Evolutionary conservation across 2,888 invertebrate species (phyloP).

Genomic region (Nezara viridula): DNA sequence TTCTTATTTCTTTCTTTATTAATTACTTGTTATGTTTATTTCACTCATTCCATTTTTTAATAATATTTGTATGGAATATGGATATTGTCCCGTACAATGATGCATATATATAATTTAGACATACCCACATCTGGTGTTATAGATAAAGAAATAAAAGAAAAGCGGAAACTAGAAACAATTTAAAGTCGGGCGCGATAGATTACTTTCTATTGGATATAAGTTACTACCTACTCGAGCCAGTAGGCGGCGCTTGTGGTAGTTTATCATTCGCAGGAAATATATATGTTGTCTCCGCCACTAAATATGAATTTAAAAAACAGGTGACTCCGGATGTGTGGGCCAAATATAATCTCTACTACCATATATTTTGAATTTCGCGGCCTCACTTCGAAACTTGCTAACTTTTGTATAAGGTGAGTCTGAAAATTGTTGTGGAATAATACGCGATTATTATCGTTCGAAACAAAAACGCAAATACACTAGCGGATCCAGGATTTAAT

Average conservation of each 20-base stretch:
- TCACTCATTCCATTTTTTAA: no score
- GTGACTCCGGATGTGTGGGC: not conserved
- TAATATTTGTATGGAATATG: no score
- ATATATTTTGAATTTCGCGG: not conserved
- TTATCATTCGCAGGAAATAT: conserved; percentile 4
- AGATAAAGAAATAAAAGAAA: not conserved
- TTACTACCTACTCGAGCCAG: not conserved
- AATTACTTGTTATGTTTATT: no score
- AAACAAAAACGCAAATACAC: no score
- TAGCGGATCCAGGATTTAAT: no score
- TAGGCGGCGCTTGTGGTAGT: not conserved
- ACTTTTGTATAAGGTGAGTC: no score
- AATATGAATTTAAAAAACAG: not conserved
- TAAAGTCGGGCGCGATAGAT: not conserved
- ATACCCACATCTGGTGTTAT: not conserved
- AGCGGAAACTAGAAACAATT: not conserved
- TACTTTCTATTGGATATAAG: not conserved
- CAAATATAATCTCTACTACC: not conserved
- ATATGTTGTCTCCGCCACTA: not conserved
- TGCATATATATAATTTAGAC: not conserved
- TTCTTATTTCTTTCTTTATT: no score
- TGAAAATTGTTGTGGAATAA: no score
- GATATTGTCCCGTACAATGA: no score
- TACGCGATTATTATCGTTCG: no score
- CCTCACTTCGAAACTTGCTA: no score